Percentiles rank a stretch among this genome's conserved stretches.
These are phyloP conservation scores for Pyrgus malvae DNA, from an alignment of 2,888 invertebrate species.

Conservation along the genomic window DNA sequence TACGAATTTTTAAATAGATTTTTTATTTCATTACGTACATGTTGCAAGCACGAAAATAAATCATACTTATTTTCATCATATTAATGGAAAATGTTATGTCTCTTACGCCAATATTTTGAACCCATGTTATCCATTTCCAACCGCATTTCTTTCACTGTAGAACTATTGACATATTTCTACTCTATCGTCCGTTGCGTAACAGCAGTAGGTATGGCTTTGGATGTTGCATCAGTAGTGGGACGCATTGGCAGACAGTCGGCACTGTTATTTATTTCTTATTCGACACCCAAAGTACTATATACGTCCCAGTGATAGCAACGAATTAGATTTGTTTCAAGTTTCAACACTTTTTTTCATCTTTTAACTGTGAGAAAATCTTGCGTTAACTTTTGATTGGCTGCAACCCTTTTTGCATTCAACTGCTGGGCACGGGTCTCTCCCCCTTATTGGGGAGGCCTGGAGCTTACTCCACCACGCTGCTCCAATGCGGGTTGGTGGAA, in stretches of 20 bases:
- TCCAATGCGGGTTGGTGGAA: too few species aligned
- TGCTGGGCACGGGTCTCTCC: too few species aligned
- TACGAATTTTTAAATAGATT: too few species aligned
- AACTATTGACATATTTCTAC: conserved; percentile 3
- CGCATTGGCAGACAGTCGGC: conserved; percentile 59
- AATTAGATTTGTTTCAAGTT: conserved; percentile 1
- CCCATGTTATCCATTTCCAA: background rate
- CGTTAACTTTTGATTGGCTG: background rate
- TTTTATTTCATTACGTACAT: too few species aligned
- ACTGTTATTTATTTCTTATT: conserved; percentile 65
- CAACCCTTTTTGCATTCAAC: too few species aligned
- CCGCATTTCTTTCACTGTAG: background rate
- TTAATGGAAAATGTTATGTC: too few species aligned
- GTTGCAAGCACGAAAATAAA: too few species aligned
- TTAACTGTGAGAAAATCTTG: background rate
- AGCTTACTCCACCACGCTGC: too few species aligned
- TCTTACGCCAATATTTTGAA: too few species aligned
- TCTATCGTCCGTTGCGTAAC: conserved; percentile 6
- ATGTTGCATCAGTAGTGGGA: conserved; percentile 16
- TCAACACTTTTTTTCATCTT: conserved; percentile 8
- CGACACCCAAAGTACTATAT: conserved; percentile 34
- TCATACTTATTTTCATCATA: too few species aligned
- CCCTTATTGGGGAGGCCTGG: too few species aligned
- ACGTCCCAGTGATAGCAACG: background rate
- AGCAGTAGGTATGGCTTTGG: background rate